Evolutionary conservation across 1,140 invertebrate species (phyloP).

Genomic region (Monomorium pharaonis): DNA sequence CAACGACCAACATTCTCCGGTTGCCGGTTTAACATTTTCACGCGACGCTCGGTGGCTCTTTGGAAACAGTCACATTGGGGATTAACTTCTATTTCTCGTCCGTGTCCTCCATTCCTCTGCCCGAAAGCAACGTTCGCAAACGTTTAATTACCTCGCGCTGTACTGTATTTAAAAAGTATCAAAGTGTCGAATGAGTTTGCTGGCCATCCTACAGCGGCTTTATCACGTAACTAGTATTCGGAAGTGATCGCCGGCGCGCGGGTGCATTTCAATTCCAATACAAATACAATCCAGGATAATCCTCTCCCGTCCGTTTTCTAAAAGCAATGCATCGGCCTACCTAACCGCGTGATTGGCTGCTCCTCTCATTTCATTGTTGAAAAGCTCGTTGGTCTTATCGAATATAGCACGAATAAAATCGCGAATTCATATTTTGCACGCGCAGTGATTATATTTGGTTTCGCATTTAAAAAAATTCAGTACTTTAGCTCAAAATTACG

Average conservation of each 20-base stretch:
- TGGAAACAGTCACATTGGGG: slow-evolving; percentile 34
- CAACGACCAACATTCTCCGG: neutral
- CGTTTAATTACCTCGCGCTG: slow-evolving; percentile 43
- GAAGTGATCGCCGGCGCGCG: slow-evolving; percentile 17
- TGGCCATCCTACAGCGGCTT: slow-evolving; percentile 26
- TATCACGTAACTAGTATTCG: slow-evolving; percentile 37
- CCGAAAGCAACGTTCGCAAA: slow-evolving; percentile 34
- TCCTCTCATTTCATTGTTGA: neutral
- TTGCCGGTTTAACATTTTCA: slow-evolving; percentile 15
- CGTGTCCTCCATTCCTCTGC: slow-evolving; percentile 9
- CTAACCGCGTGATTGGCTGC: neutral
- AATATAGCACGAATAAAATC: neutral
- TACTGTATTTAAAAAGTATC: slow-evolving; percentile 50
- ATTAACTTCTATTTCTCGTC: slow-evolving; percentile 52
- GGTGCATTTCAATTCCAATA: slow-evolving; percentile 38
- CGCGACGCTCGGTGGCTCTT: slow-evolving; percentile 13
- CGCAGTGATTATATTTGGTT: neutral
- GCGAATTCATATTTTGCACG: slow-evolving; percentile 20
- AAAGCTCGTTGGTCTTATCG: slow-evolving; percentile 19
- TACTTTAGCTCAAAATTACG: neutral
- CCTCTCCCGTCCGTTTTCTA: slow-evolving; percentile 9
- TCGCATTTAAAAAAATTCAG: neutral
- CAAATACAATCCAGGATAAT: slow-evolving; percentile 28
- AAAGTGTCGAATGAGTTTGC: slow-evolving; percentile 38
- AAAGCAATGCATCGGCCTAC: neutral